Conservation (phyloP, 2,113 vertebrate genomes). For the Aptenodytes patagonicus region DNA sequence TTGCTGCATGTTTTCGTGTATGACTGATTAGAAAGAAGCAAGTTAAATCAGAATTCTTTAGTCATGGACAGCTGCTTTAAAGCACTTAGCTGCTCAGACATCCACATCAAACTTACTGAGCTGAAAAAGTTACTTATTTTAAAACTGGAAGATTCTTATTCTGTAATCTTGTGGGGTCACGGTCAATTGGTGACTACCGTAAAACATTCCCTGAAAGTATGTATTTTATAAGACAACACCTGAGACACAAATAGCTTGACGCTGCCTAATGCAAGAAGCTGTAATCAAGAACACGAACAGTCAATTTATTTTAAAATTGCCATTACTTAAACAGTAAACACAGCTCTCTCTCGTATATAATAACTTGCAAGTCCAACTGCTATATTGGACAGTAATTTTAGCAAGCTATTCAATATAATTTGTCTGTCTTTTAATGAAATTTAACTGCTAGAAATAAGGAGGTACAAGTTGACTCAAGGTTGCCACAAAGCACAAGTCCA, state of each 20-base stretch:
- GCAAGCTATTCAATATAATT: neutral
- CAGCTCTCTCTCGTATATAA: neutral
- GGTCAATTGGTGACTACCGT: neutral
- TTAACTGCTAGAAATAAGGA: neutral
- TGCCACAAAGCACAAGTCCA: neutral
- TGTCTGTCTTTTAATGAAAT: neutral
- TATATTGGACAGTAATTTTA: neutral
- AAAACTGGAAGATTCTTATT: neutral
- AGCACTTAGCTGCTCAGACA: neutral
- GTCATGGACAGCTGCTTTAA: slow-evolving; percentile 1
- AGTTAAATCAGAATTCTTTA: neutral
- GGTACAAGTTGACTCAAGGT: neutral
- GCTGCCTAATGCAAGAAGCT: neutral
- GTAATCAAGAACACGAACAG: neutral
- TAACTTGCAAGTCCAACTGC: neutral
- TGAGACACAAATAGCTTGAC: neutral
- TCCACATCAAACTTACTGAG: neutral
- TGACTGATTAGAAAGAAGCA: neutral
- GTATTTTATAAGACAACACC: neutral
- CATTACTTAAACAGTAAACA: neutral
- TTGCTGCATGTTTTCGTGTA: neutral
- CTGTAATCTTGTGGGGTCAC: neutral
- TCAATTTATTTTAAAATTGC: slow-evolving; percentile 5
- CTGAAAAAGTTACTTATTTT: neutral
- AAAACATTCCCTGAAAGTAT: neutral